Percentiles rank a stretch among this genome's conserved stretches.
phyloP scores from a whole-genome alignment of 2,888 invertebrate species.

The Scaptomyza polygonia region DNA sequence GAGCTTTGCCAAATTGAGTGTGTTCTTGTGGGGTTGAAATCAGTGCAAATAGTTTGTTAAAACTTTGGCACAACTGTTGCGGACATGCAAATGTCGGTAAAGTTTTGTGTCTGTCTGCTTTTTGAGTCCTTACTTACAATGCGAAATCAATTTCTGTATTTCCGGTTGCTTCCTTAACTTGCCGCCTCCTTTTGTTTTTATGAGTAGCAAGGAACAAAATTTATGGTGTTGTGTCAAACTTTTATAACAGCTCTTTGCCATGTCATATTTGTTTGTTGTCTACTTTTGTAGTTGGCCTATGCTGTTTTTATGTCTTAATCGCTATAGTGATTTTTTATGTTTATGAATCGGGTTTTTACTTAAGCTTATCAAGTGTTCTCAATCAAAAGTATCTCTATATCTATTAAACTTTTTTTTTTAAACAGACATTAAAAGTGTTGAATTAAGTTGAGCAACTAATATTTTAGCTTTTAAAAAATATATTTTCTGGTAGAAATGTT shows the following conservation, averaged over 20 bases:
- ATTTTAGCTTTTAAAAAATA: no score
- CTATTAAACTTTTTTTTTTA: background rate
- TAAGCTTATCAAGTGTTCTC: background rate
- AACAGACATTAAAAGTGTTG: background rate
- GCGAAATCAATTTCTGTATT: slow-evolving; percentile 71
- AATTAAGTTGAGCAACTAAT: no score
- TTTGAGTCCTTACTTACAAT: slow-evolving; percentile 59
- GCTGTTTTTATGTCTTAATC: background rate
- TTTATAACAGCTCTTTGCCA: slow-evolving; percentile 46
- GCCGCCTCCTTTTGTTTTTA: slow-evolving; percentile 26
- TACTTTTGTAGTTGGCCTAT: slow-evolving; percentile 3
- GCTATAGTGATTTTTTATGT: background rate
- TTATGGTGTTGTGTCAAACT: slow-evolving; percentile 63
- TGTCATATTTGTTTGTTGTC: slow-evolving; percentile 29
- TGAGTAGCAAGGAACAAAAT: slow-evolving; percentile 20
- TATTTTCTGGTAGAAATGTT: no score
- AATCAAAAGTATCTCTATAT: background rate
- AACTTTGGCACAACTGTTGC: slow-evolving; percentile 70
- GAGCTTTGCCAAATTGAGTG: slow-evolving; percentile 39
- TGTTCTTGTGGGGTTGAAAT: background rate
- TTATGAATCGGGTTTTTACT: background rate
- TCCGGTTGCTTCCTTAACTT: slow-evolving; percentile 45
- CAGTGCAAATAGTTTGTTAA: slow-evolving; percentile 56
- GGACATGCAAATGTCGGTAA: slow-evolving; percentile 67
- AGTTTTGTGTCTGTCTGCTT: slow-evolving; percentile 47